A percentile compares a stretch with the other conserved stretches of the same genome.
Conservation (phyloP, 2,797 vertebrate genomes). For the Phyllotis vaccarum region DNA sequence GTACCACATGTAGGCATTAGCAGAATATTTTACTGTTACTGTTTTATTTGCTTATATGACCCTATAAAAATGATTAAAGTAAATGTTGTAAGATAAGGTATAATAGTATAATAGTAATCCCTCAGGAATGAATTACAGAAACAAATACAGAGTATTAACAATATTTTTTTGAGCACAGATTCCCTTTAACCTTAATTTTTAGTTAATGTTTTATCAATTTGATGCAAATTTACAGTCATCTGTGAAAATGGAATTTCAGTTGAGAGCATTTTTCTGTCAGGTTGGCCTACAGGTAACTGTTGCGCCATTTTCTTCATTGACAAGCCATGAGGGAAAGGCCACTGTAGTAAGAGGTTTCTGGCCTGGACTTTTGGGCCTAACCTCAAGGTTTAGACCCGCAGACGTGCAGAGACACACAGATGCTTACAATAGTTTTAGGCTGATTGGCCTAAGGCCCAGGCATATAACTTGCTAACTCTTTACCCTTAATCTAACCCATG, state of each 20-base stretch:
- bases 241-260: neutral
- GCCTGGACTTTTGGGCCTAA: too few species aligned
- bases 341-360: too few species aligned
- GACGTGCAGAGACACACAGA: too few species aligned
- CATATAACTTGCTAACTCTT: too few species aligned
- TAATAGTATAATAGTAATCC: neutral
- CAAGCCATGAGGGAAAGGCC: neutral
- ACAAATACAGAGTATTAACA: neutral
- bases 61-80: neutral
- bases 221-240: neutral
- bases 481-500: too few species aligned
- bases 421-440: too few species aligned
- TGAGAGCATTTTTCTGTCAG: neutral
- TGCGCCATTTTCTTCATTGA: neutral
- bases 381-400: too few species aligned
- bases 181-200: constrained; percentile 25
- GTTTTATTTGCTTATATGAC: neutral
- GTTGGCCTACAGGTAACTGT: neutral
- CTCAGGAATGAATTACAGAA: neutral
- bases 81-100: neutral
- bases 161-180: neutral
- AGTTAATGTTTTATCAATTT: neutral
- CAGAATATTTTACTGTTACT: constrained; percentile 39
- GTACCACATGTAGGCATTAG: constrained; percentile 46
- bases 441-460: too few species aligned